Base-by-base conservation (phyloP, 2,113 vertebrate genomes). In the Octodon degus region DNA sequence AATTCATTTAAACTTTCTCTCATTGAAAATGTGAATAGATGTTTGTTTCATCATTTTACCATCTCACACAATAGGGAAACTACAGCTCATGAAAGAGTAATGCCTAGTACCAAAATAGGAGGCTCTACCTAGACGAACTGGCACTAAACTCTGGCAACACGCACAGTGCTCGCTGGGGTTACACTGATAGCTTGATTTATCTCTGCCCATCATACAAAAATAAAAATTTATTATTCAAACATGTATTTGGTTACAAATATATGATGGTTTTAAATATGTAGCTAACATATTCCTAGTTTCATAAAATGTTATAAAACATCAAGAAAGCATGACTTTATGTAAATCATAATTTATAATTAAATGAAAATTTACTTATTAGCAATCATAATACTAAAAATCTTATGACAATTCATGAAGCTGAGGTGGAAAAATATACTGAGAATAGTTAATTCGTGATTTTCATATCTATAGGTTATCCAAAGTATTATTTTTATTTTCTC, bases 1-100 rank as follows among this genome's bases (percentile, higher is more conserved):
- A 86, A 89, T 77, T 83, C 62, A 79, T 68, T 94, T 77, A 84
- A 62, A 79, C 55, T 53, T 92, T 50, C 60, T 88, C 58, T 82
- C 70, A 25, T 34, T 94, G 81, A 37, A 50, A 7, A 22, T 76
- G 5, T 79, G 55, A 68, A n/a, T 72, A 92, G 60, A 50, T 20
- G 8, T 16, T 63, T 17, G 16, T 58, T 60, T 27, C 16, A 17
- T 62, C 27, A 20, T 5, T 4, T 7, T 8, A 20, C 24, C 1
- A 0, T 43, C 47, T 50, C 70, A 37, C 16, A 1, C 19, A 7
- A 22, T 40, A 22, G 70, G 43, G 16, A 43, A 74, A 24, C 72
- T 0, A 0, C 7, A 81, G 90, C 65, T 82, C 34, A 55, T 4
- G 13, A 58, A n/a, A 53, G 1, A 40, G 24, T 12, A 24, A 62